Evolutionary conservation across 2,888 invertebrate species (phyloP).

Genomic region (Acleris cristana): DNA sequence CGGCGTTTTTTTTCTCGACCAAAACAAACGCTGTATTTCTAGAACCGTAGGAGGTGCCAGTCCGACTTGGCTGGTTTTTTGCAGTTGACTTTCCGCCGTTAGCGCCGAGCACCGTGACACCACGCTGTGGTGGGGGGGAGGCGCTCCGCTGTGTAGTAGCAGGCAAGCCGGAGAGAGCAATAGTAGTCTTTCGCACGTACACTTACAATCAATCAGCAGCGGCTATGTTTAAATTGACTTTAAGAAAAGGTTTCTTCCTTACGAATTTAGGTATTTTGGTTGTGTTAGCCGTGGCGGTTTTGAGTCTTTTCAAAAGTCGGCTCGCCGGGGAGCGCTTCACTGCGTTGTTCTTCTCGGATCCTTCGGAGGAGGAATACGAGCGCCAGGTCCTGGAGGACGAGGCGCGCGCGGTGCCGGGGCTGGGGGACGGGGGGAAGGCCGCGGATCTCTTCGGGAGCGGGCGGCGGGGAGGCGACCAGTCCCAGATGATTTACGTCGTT

Average conservation of each 20-base stretch:
- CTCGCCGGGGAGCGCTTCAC: slow-evolving; percentile 66
- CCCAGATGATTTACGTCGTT: slow-evolving; percentile 92
- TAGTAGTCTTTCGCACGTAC: no score
- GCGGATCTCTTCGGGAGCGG: slow-evolving; percentile 87
- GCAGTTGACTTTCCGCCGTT: no score
- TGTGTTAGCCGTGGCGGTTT: slow-evolving; percentile 62
- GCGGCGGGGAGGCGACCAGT: slow-evolving; percentile 86
- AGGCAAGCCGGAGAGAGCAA: no score
- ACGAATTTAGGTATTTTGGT: slow-evolving; percentile 62
- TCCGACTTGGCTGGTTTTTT: no score
- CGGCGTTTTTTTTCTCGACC: no score
- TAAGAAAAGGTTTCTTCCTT: slow-evolving; percentile 71
- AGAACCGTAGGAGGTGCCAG: no score
- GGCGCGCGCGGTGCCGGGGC: slow-evolving; percentile 85
- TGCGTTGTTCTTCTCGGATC: slow-evolving; percentile 52
- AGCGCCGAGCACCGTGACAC: no score
- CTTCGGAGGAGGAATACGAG: slow-evolving; percentile 67
- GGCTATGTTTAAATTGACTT: slow-evolving; percentile 66
- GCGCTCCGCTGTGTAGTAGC: no score
- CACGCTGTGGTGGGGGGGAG: no score
- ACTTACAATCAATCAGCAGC: no score
- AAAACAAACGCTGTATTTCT: no score
- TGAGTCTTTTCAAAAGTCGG: slow-evolving; percentile 72
- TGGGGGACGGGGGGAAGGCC: slow-evolving; percentile 89
- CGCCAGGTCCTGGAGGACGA: slow-evolving; percentile 85